Base-by-base conservation (phyloP, 2,888 invertebrate genomes). In the Coleophora flavipennella region DNA sequence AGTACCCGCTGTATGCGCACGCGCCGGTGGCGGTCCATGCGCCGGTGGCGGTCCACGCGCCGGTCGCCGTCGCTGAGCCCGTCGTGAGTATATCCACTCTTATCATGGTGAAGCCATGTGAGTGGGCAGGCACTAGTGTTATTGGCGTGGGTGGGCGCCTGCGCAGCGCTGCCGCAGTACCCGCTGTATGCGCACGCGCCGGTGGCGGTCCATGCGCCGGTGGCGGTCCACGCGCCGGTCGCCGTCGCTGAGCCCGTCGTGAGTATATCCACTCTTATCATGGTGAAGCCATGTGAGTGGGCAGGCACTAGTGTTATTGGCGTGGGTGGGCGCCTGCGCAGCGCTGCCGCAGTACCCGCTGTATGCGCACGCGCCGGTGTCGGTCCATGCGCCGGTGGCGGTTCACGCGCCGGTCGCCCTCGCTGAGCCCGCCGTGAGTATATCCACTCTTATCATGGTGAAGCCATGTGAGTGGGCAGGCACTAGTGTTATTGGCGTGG, bases 341-440 rank as follows among this genome's bases (percentile, higher is more conserved):
- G 65, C 70, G 8, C 65, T 58, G 35, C 79, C 80, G 1, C 57
- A 47, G 50, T 68, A 48, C 51, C 62, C 51, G 39, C 49, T 40
- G 39, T 49, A 50, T 28, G 42, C 46, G 33, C 57, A 55, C 27
- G 55, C 53, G 28, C 48, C 57, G 11, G 34, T 56, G 7, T 51
- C 61, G 31, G n/a, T n/a, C n/a, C n/a, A n/a, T n/a, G n/a, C n/a
- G n/a, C n/a, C n/a, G n/a, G n/a, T n/a, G n/a, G n/a, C n/a, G n/a
- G n/a, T n/a, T n/a, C 42, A 31, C 8, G 48, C 48, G 1, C 43
- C 50, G 1, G 58, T 62, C 31, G 44, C 48, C 2, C 56, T 59
- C 33, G 72, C 67, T 1, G 72, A 79, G 42, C 69, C 75, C 27
- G 64, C 75, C 34, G 79, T 79, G 31, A 67, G 76, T n/a, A n/a